A percentile compares a stretch with the other conserved stretches of the same genome.
phyloP scores from a whole-genome alignment of 1,140 invertebrate genomes.

The Drosophila repleta region DNA sequence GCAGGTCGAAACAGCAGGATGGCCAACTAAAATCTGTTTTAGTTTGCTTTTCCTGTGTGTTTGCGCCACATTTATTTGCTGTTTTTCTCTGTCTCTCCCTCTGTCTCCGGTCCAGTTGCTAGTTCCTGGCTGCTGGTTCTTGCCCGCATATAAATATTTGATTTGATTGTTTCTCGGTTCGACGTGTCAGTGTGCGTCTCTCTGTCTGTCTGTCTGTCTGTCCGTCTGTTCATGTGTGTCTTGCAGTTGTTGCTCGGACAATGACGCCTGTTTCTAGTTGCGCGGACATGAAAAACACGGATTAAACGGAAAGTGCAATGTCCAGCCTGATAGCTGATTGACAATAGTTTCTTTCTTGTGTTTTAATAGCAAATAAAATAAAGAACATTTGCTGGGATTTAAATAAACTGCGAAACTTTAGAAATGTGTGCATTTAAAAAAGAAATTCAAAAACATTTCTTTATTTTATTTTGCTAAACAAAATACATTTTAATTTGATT shows the following conservation, averaged over 20 bases:
- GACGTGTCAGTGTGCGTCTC: constrained; percentile 8
- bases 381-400: too few relatives aligned
- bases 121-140: constrained; percentile 47
- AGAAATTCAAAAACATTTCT: too few relatives aligned
- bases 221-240: constrained; percentile 4
- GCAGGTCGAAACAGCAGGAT: constrained; percentile 21
- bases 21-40: constrained; percentile 57
- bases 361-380: background rate
- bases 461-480: background rate
- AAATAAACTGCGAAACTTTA: too few relatives aligned
- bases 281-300: background rate
- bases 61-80: constrained; percentile 54
- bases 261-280: constrained; percentile 23
- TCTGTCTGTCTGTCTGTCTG: background rate
- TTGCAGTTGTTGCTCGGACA: constrained; percentile 26
- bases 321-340: constrained; percentile 12
- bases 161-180: constrained; percentile 64
- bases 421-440: too few relatives aligned
- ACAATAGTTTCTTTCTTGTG: background rate
- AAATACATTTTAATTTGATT: too few relatives aligned
- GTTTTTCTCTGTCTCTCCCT: background rate
- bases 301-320: constrained; percentile 50
- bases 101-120: constrained; percentile 35
- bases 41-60: constrained; percentile 37
- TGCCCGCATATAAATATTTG: constrained; percentile 78